Evolutionary conservation across 2,113 vertebrate genomes (phyloP).

Genomic region (human): GRCh38 chr5:15923001-15923500

Average conservation of each 20-base stretch:
- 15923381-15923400: not conserved
- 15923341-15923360: not conserved
- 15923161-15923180: not conserved
- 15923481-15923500: not conserved
- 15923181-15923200: not conserved
- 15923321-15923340: not conserved
- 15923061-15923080: not conserved
- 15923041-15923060: not conserved
- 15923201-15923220: no score
- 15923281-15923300: not conserved
- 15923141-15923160: not conserved
- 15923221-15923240: not conserved
- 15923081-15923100: not conserved
- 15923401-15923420: not conserved
- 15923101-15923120: not conserved
- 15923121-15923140: not conserved
- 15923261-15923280: accelerated
- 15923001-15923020: not conserved
- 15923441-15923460: not conserved
- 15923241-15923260: not conserved
- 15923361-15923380: not conserved
- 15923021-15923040: not conserved
- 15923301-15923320: not conserved
- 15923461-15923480: not conserved
- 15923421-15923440: not conserved